phyloP scores from a whole-genome alignment of 2,113 vertebrate species.

The Balaeniceps rex region DNA sequence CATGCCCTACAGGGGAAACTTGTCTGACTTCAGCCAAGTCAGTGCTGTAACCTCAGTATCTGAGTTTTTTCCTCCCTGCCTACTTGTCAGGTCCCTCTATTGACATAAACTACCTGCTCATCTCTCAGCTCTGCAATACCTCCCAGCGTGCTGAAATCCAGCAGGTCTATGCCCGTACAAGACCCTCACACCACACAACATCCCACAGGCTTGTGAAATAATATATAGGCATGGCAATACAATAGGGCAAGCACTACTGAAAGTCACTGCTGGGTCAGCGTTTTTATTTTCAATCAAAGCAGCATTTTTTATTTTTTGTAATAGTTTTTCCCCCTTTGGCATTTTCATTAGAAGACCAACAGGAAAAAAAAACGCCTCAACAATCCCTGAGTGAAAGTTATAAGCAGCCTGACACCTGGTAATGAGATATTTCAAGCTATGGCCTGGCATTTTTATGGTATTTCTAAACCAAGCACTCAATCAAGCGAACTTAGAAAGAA shows the following conservation, averaged over 20 bases:
- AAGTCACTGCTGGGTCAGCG: constrained; percentile 26
- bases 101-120: background rate
- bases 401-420: constrained; percentile 30
- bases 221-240: background rate
- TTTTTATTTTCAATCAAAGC: constrained; percentile 40
- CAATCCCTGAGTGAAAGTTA: constrained; percentile 4
- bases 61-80: background rate
- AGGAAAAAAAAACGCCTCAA: background rate
- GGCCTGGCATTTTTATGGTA: constrained; percentile 28
- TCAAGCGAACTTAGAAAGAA: background rate
- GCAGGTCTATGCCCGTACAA: accelerated
- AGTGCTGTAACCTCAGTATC: background rate
- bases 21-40: background rate
- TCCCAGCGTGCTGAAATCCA: background rate
- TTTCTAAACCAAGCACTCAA: constrained; percentile 25
- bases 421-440: constrained; percentile 38
- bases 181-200: background rate
- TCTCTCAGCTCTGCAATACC: background rate
- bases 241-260: background rate
- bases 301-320: background rate
- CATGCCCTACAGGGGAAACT: accelerated
- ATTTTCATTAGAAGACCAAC: constrained; percentile 44
- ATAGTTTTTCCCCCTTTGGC: constrained; percentile 7
- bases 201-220: background rate
- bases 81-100: background rate